Base-by-base conservation (phyloP, 2,113 vertebrate species). In the Tapirus terrestris region DNA sequence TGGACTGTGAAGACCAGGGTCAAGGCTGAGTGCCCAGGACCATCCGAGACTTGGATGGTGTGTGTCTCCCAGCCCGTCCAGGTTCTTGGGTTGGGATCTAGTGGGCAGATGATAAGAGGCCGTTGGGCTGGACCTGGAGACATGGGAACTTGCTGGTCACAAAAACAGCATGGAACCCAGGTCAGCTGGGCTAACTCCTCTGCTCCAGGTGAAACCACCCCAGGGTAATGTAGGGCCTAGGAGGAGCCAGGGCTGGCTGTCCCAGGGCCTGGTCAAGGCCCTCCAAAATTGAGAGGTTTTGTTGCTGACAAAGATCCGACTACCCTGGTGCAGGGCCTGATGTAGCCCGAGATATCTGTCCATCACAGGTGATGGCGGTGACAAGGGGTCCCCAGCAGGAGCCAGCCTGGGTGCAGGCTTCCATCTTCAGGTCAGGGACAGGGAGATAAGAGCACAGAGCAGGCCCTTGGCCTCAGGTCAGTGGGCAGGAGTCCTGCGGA, bases 121-220 rank as follows among this genome's bases (percentile, higher is more conserved):
- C 0, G 0, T 6, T 68, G 70, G 43, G 43, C 18, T n/a, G 43
- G 11, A 18, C 63, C 45, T 23, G 17, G 80, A 70, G 48, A 65
- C 23, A 14, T 60, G 45, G 33, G 58, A n/a, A 27, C 8, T 8
- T 29, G 2, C 17, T 27, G 56, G 20, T 31, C 8, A 6, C 29
- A 33, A 45, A 68, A 76, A 20, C 0, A 1, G 23, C 12, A 17
- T 33, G 70, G n/a, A 65, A 7, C 18, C 36, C 14, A 75, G 29
- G 39, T 3, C 65, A 43, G 25, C 6, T 3, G 0, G 2, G 31
- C 36, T 51, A 43, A 79, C 4, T 12, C 1, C 11, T 4, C 8
- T 3, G 61, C 14, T 39, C 1, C 27, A 7, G 20, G 2, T 4
- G 33, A 51, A 51, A 21, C 14, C 0, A n/a, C n/a, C 23, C 43